Conservation (phyloP, 1,140 invertebrate genomes). For the Drosophila aff. region DNA sequence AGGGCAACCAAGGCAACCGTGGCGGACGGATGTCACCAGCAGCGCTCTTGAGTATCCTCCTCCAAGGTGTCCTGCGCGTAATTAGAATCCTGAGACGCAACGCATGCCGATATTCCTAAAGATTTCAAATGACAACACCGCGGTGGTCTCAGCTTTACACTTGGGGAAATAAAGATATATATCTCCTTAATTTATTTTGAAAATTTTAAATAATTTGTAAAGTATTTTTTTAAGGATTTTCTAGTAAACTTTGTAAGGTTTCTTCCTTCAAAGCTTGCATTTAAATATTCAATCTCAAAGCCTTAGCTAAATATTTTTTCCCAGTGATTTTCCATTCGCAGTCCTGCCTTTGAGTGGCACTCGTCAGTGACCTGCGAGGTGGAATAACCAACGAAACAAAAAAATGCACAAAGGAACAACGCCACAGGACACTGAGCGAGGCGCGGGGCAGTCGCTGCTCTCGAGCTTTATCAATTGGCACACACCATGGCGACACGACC, state of each 20-base stretch:
- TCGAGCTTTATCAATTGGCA: slow-evolving; percentile 76
- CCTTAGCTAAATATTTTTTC: neutral
- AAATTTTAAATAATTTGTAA: neutral
- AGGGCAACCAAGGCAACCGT: slow-evolving; percentile 61
- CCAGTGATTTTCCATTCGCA: neutral
- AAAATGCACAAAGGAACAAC: slow-evolving; percentile 38
- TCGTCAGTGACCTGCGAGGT: slow-evolving; percentile 73
- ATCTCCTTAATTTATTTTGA: accelerated
- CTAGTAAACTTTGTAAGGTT: neutral
- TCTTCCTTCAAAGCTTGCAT: neutral
- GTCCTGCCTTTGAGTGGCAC: slow-evolving; percentile 61
- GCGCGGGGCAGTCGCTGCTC: slow-evolving; percentile 22
- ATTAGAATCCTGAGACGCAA: slow-evolving; percentile 76
- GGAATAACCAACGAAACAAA: slow-evolving; percentile 23
- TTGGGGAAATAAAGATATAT: neutral
- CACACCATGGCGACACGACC: slow-evolving; percentile 75
- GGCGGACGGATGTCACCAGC: slow-evolving; percentile 74
- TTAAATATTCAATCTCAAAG: neutral
- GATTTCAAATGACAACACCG: slow-evolving; percentile 79
- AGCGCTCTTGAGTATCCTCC: slow-evolving; percentile 68
- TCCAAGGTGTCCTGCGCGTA: slow-evolving; percentile 55
- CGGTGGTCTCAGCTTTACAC: slow-evolving; percentile 55
- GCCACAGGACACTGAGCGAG: slow-evolving; percentile 67
- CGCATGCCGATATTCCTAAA: slow-evolving; percentile 66
- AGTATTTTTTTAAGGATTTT: too few species aligned